phyloP scores from a whole-genome alignment of 2,888 invertebrate genomes.

The Pocota personata region DNA sequence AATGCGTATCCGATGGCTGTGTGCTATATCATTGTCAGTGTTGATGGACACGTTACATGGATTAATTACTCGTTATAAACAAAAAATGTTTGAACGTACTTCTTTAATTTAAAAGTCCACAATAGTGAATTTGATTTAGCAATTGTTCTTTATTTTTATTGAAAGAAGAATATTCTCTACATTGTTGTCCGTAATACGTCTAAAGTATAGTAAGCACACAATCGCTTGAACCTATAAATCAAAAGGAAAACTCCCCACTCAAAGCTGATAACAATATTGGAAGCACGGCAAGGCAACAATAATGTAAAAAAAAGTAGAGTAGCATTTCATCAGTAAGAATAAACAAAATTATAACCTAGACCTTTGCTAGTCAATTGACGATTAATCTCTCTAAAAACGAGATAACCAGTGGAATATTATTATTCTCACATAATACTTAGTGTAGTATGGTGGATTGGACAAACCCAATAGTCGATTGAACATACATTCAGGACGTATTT shows the following conservation, averaged over 20 bases:
- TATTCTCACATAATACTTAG: conserved; percentile 12
- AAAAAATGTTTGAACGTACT: neutral
- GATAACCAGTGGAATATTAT: conserved; percentile 64
- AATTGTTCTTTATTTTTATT: neutral
- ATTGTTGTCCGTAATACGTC: neutral
- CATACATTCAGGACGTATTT: neutral
- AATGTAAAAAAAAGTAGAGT: conserved; percentile 2
- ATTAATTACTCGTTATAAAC: conserved; percentile 40
- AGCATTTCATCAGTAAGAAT: conserved; percentile 47
- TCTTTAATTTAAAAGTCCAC: neutral
- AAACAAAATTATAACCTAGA: conserved; percentile 69
- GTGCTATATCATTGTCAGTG: conserved; percentile 31
- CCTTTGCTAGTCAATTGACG: conserved; percentile 64
- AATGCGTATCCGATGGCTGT: conserved; percentile 25
- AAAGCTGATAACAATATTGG: conserved; percentile 24
- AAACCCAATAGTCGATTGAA: neutral
- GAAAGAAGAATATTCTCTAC: neutral
- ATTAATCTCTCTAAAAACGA: conserved; percentile 52
- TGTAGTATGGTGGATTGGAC: neutral
- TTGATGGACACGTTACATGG: conserved; percentile 48
- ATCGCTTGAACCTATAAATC: conserved; percentile 42
- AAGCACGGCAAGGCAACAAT: conserved; percentile 10
- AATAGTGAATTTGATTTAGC: neutral
- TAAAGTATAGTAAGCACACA: conserved; percentile 4
- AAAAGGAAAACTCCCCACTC: conserved; percentile 29